A percentile compares a stretch with the other conserved stretches of the same genome.
These are phyloP conservation scores for Pogoniulus pusillus DNA, from an alignment of 2,797 vertebrate species.

Conservation along the genomic window DNA sequence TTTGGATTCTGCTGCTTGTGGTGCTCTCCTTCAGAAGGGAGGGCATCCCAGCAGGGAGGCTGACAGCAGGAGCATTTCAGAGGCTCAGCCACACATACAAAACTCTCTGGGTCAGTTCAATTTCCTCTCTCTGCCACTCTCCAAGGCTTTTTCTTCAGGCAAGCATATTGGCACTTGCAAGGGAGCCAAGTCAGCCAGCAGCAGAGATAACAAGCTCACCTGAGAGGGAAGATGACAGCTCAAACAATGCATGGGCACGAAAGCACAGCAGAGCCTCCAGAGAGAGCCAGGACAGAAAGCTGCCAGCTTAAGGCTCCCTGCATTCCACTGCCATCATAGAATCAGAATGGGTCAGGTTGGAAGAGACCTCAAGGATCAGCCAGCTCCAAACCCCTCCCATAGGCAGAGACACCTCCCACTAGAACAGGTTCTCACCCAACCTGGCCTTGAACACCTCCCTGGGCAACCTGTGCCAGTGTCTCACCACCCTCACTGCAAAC, in stretches of 20 bases:
- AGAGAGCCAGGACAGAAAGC: neutral
- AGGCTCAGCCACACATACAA: neutral
- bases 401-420: too few species aligned
- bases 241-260: neutral
- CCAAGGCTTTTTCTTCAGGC: neutral
- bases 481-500: too few species aligned
- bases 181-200: neutral
- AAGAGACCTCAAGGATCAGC: too few species aligned
- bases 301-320: neutral
- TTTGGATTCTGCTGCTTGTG: too few species aligned
- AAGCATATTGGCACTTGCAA: neutral
- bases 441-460: too few species aligned
- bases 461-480: too few species aligned
- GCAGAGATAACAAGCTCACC: neutral
- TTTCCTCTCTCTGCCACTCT: neutral
- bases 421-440: too few species aligned
- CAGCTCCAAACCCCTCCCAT: too few species aligned
- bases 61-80: neutral
- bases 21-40: too few species aligned
- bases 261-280: neutral
- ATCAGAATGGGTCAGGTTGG: too few species aligned
- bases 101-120: neutral
- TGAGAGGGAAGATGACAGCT: neutral
- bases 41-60: neutral
- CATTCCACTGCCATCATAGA: neutral